Base-by-base conservation (phyloP, 2,113 vertebrate genomes). In the Harpagus bidentatus region DNA sequence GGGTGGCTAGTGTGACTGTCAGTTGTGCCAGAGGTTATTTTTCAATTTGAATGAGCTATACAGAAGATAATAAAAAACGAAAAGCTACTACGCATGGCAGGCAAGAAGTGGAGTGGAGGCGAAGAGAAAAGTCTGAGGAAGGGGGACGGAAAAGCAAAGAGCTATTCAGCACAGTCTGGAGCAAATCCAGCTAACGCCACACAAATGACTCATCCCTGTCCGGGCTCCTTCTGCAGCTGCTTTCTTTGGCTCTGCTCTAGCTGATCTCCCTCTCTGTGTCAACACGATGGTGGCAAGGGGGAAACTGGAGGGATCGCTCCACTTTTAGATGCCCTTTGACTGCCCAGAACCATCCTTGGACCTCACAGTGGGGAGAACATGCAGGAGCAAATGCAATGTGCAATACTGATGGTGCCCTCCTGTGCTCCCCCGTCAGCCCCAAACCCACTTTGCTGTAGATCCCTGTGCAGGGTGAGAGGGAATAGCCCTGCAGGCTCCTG, bases 351-450 rank as follows among this genome's bases (percentile, higher is more conserved):
- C 40, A 50, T 13, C 23, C 16, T n/a, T 61, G 58, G n/a, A 71
- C 21, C 38, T 93, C 63, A 53, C 9, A 36, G 34, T 7, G 34
- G 4, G 16, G 7, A 83, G 13, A 76, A 50, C 10, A 56, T 2
- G 16, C 20, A 62, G 29, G 22, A 48, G 9, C 3, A 43, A 65
- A 80, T 45, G 34, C 16, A 25, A 10, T 25, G 42, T 38, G 17
- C 1, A 8, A 3, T 36, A n/a, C 11, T 18, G 73, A 31, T 28
- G 19, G n/a, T 55, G 56, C 12, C 40, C 21, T 19, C 38, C 29
- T 47, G 45, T 0, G 2, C 11, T 9, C 12, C 10, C 16, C 8
- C 9, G 1, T 23, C 47, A 90, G 26, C 16, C 58, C n/a, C 3
- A 1, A 65, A 40, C 38, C 15, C 31, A 25, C 34, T n/a, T 42